A percentile compares a stretch with the other conserved stretches of the same genome.
phyloP scores from a whole-genome alignment of 1,140 invertebrate genomes.

The Cardiocondyla obscurior region DNA sequence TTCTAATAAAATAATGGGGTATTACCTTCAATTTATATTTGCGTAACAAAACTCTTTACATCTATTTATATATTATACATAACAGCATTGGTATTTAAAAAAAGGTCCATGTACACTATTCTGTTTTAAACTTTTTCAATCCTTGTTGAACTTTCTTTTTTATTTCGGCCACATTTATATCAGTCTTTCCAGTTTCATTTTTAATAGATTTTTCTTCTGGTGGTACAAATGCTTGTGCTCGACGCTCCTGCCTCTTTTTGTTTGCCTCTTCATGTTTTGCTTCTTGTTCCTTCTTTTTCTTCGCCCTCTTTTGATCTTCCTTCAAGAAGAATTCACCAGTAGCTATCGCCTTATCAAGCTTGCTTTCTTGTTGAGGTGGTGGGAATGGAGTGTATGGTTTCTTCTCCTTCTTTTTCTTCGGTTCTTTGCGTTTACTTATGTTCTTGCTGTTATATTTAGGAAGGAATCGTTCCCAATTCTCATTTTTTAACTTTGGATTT shows the following conservation, averaged over 20 bases:
- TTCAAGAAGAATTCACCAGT: conserved; percentile 98
- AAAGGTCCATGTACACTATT: background rate
- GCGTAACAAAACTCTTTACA: conserved; percentile 7
- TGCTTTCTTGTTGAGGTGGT: conserved; percentile 95
- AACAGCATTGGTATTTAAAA: background rate
- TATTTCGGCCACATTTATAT: conserved; percentile 87
- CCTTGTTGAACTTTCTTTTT: conserved; percentile 90
- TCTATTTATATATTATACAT: background rate
- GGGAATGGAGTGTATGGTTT: conserved; percentile 99
- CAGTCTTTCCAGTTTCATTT: conserved; percentile 71
- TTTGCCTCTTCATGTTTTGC: conserved; percentile 89
- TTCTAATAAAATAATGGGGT: conserved; percentile 75
- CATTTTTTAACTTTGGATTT: conserved; percentile 95
- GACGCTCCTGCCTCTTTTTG: conserved; percentile 89
- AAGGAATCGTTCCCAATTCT: conserved; percentile 98
- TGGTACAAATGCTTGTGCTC: conserved; percentile 92
- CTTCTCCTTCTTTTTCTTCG: conserved; percentile 94
- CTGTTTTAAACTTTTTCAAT: conserved; percentile 76
- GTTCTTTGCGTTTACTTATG: conserved; percentile 93
- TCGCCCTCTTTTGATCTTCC: conserved; percentile 90
- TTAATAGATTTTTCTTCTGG: conserved; percentile 87
- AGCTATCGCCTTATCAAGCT: conserved; percentile 97
- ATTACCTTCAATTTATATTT: conserved; percentile 62
- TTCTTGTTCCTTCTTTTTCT: conserved; percentile 89
- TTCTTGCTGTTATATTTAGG: conserved; percentile 98